Percentiles rank a stretch among this genome's conserved stretches.
These are phyloP conservation scores for Erinaceus europaeus DNA, from an alignment of 2,113 vertebrate genomes.

Conservation along the genomic window DNA sequence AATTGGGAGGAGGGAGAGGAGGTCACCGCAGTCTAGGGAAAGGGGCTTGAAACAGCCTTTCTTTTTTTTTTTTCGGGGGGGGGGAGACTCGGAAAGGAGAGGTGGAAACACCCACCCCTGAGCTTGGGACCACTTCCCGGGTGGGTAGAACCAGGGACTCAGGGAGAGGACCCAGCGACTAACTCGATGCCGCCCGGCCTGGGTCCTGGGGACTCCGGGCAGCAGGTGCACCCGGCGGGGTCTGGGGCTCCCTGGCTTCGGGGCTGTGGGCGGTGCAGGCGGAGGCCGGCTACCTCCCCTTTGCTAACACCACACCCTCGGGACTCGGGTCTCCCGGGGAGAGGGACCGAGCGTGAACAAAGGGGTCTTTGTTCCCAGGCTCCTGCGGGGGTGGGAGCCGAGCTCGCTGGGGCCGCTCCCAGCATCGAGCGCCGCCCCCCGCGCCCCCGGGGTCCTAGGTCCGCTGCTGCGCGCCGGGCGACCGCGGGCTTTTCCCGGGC, in stretches of 20 bases:
- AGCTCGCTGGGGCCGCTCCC: neutral
- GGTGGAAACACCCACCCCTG: neutral
- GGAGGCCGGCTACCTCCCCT: constrained; percentile 64
- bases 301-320: constrained; percentile 62
- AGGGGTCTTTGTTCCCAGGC: constrained; percentile 73
- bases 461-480: constrained; percentile 55
- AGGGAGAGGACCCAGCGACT: neutral
- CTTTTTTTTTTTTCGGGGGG: too few relatives aligned
- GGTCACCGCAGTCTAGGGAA: neutral
- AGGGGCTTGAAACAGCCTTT: too few relatives aligned
- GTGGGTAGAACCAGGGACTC: neutral
- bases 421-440: neutral
- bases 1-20: neutral
- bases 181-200: neutral
- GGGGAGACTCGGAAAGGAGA: neutral
- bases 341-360: constrained; percentile 65
- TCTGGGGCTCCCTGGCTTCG: neutral
- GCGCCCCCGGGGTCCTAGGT: constrained; percentile 4
- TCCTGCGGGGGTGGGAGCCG: constrained; percentile 54
- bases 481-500: neutral
- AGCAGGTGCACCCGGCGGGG: constrained; percentile 8
- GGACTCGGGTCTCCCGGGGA: constrained; percentile 58
- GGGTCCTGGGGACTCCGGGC: rapidly evolving
- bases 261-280: constrained; percentile 59
- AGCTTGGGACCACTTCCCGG: neutral